Base-by-base conservation (phyloP, 2,113 vertebrate genomes). In the Balaenoptera acutorostrata region DNA sequence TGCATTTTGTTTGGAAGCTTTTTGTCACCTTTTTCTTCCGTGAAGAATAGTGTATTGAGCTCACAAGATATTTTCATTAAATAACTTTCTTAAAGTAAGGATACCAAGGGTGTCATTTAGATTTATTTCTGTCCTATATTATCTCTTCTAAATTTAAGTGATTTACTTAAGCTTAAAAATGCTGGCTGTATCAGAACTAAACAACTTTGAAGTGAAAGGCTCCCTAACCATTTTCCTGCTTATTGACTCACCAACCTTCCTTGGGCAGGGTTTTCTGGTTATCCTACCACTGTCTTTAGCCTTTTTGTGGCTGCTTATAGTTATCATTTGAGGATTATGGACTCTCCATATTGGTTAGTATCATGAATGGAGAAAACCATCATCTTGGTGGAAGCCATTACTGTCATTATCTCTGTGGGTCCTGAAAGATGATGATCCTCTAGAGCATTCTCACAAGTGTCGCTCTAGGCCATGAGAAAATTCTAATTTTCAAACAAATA, bases 321-420 rank as follows among this genome's bases (percentile, higher is more conserved):
- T 90, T 96, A 88, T 98, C 97, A 96, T 97, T 97, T 98, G 66
- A 94, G 94, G 96, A 97, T 97, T 96, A 97, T n/a, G 63, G 81
- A 80, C 80, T 96, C 89, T 97, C 89, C 52, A 75, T 92, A 92
- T 75, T 81, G 96, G 96, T 96, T 95, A 92, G 94, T 36, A n/a
- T 87, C 93, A 75, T 52, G 81, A 72, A 95, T 92, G 46, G 77
- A 88, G 88, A 92, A 83, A 83, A 90, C 72, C 78, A 74, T 95
- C 72, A 91, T 89, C 82, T 39, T 39, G 29, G 86, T 83, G 44
- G 69, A 85, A 96, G 55, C 36, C 27, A 66, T 93, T 90, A 25
- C 68, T 92, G 89, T 87, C 59, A 84, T 86, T 88, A 87, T 86
- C 83, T 95, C 59, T 90, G 82, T 61, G 88, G 64, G 55, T 95